Conservation (phyloP, 2,888 invertebrate species). For the Eumacrocentrus americanus region DNA sequence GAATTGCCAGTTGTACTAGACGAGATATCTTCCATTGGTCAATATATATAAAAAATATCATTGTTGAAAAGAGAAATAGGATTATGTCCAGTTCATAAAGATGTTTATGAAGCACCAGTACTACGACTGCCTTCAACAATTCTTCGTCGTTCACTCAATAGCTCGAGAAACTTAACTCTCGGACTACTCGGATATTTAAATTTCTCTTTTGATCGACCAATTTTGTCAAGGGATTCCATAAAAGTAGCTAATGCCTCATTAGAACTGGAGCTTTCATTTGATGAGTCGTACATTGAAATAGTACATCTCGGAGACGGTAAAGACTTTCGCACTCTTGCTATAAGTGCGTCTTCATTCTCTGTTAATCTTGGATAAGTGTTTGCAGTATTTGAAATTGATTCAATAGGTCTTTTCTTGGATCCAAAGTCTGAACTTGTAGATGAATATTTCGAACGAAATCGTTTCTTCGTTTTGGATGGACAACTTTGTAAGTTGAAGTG, state of each 20-base stretch:
- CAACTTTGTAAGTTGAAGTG: background rate
- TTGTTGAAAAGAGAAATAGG: background rate
- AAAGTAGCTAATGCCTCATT: conserved; percentile 36
- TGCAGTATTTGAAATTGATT: conserved; percentile 5
- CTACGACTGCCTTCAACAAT: conserved; percentile 49
- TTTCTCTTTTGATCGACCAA: conserved; percentile 39
- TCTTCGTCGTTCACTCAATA: conserved; percentile 47
- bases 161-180: conserved; percentile 49
- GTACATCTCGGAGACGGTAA: conserved; percentile 30
- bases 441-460: conserved; percentile 4
- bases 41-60: background rate
- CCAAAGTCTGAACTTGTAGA: background rate
- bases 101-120: conserved; percentile 32
- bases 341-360: conserved; percentile 9
- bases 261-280: conserved; percentile 39
- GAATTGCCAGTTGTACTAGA: background rate
- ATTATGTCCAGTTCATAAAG: background rate
- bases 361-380: conserved; percentile 22
- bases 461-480: background rate
- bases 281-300: conserved; percentile 36
- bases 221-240: conserved; percentile 37
- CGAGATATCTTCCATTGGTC: background rate
- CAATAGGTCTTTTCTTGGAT: background rate
- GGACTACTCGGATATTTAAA: conserved; percentile 49
- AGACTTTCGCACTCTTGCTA: conserved; percentile 21